Percentiles rank a stretch among this genome's conserved stretches.
These are phyloP conservation scores for Musca domestica DNA, from an alignment of 1,140 invertebrate species.

Conservation along the genomic window DNA sequence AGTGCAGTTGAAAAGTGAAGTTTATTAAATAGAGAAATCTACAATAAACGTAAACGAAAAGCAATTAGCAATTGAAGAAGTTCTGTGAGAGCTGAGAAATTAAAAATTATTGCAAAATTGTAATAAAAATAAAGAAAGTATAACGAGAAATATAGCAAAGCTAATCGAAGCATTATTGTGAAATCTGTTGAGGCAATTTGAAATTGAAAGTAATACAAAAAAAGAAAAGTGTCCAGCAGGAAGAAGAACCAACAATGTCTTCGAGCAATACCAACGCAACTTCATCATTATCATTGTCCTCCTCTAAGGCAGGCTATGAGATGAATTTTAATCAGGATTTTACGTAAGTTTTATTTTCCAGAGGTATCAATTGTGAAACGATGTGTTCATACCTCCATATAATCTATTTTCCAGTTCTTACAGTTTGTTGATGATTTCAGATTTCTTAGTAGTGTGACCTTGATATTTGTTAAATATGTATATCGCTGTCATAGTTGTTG, in stretches of 20 bases:
- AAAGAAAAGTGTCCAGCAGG: neutral
- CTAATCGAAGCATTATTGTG: neutral
- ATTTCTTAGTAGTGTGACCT: too few species aligned
- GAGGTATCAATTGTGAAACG: too few species aligned
- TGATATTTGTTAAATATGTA: neutral
- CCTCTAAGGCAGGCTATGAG: slow-evolving; percentile 35
- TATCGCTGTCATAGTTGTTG: too few species aligned
- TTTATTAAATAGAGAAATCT: neutral
- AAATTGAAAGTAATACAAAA: neutral
- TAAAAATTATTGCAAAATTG: neutral
- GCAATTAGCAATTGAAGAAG: neutral
- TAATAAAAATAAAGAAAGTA: slow-evolving; percentile 10
- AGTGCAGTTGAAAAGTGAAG: slow-evolving; percentile 19
- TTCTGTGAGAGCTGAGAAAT: too few species aligned
- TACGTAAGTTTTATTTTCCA: slow-evolving; percentile 45
- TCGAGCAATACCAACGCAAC: slow-evolving; percentile 3
- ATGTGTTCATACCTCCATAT: too few species aligned
- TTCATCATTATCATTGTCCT: neutral
- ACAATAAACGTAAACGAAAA: too few species aligned
- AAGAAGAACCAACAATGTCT: neutral
- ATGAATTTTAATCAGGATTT: slow-evolving; percentile 53
- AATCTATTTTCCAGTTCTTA: too few species aligned
- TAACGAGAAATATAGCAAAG: neutral
- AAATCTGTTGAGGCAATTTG: slow-evolving; percentile 2
- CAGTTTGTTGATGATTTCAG: too few species aligned